Evolutionary conservation across 2,113 vertebrate species (phyloP), one percentile per base, ranked within the genome.

Genomic region (Ptilorrhoa leucosticta): DNA sequence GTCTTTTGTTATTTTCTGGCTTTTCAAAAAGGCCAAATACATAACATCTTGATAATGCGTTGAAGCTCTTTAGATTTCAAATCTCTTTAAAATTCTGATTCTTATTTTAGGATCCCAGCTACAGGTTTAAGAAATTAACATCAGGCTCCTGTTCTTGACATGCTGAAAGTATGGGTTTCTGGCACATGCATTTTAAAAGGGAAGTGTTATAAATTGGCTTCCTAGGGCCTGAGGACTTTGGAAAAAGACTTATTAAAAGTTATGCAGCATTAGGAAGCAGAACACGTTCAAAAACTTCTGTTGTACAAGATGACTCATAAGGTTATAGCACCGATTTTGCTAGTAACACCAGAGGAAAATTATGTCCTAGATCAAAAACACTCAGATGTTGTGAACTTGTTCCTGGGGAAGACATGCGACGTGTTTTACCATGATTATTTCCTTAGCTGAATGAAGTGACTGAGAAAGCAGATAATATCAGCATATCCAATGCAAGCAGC

Each of bases 401-500:
- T 97, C 94, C 86, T 95, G 73, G 71, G 94, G 95, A 97, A 88
- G 54, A 80, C 18, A 28, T 48, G 57, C 18, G 33, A 82, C 93
- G 92, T 2, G 3, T 92, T 97, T 97, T 82, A 94, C 30, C 63
- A 73, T 51, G n/a, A 88, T 95, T 87, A 75, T 83, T 97, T 97
- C 76, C 88, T 91, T 71, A 79, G 82, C 90, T 96, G 96, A 97
- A 96, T 85, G 93, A 97, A 96, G 72, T 69, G 77, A 92, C 61
- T 66, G 86, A 94, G 87, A 69, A 97, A 78, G 87, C n/a, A 89
- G 90, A 79, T 54, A 94, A 72, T 61, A 77, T 84, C 57, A 75
- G 79, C 60, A 73, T 78, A 72, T 68, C 40, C 60, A 73, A 37
- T 27, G 13, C 30, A 68, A 90, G 68, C 2, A 1, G 64, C 51